phyloP scores from a whole-genome alignment of 2,113 vertebrate genomes.

The Pterophyllum scalare region DNA sequence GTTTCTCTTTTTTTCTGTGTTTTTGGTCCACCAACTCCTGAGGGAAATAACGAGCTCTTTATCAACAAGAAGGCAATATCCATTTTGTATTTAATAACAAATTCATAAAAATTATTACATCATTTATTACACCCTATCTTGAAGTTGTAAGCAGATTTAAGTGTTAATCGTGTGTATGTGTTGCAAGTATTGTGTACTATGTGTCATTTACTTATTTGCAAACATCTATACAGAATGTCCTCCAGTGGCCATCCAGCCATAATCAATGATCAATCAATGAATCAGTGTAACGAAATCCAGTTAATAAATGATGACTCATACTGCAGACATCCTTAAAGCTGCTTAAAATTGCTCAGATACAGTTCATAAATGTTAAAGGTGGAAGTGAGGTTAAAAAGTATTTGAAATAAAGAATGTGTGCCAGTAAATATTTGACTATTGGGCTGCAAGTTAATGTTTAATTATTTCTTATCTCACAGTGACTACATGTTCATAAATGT shows the following conservation, averaged over 20 bases:
- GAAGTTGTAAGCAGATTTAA: background rate
- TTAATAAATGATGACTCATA: background rate
- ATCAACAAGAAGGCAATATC: background rate
- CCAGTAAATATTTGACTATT: background rate
- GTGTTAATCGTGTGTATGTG: background rate
- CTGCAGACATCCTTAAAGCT: background rate
- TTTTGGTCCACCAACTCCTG: background rate
- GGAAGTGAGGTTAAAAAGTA: background rate
- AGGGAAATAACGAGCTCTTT: background rate
- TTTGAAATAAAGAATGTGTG: background rate
- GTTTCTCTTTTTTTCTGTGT: background rate
- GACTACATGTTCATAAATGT: background rate
- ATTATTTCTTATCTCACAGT: background rate
- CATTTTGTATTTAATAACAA: background rate
- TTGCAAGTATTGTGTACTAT: background rate
- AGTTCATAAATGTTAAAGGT: background rate
- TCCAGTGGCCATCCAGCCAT: background rate
- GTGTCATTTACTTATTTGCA: background rate
- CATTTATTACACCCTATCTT: background rate
- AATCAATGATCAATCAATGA: background rate
- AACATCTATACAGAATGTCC: background rate
- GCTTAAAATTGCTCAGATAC: background rate
- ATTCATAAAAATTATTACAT: background rate
- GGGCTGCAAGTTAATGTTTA: background rate
- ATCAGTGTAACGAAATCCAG: background rate